Conservation (phyloP, 2,797 vertebrate genomes). For the Anabacerthia variegaticeps region DNA sequence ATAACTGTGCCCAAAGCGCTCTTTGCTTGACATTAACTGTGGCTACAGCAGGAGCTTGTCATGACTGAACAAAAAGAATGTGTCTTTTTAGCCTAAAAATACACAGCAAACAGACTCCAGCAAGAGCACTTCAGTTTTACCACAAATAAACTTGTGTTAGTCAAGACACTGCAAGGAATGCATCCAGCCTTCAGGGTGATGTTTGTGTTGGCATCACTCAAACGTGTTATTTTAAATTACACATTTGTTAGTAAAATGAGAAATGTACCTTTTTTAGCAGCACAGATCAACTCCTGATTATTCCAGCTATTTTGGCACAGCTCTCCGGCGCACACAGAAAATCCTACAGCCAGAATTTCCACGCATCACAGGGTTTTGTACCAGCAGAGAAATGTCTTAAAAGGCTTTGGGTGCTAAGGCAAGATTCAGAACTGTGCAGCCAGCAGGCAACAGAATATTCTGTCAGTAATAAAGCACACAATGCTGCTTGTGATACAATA, state of each 20-base stretch:
- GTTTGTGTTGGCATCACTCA: background rate
- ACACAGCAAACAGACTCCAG: background rate
- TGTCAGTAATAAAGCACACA: background rate
- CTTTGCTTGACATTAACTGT: background rate
- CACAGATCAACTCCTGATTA: background rate
- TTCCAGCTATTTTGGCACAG: background rate
- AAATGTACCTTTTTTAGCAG: background rate
- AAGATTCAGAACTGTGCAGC: background rate
- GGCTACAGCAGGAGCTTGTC: background rate
- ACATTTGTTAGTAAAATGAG: background rate
- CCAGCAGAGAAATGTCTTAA: background rate
- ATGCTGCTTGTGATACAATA: background rate
- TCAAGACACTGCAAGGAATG: background rate
- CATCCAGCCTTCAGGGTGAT: background rate
- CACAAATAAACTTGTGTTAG: background rate
- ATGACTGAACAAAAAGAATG: background rate
- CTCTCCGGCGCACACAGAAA: background rate
- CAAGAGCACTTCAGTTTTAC: background rate
- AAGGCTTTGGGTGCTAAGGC: background rate
- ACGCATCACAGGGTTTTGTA: background rate
- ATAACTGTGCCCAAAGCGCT: background rate
- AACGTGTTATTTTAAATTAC: background rate
- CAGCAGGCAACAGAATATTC: background rate
- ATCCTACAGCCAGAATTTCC: background rate
- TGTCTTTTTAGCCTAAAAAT: background rate